A percentile compares a stretch with the other conserved stretches of the same genome.
phyloP scores from a whole-genome alignment of 1,140 invertebrate species.

The Drosophila sulfurigaster region DNA sequence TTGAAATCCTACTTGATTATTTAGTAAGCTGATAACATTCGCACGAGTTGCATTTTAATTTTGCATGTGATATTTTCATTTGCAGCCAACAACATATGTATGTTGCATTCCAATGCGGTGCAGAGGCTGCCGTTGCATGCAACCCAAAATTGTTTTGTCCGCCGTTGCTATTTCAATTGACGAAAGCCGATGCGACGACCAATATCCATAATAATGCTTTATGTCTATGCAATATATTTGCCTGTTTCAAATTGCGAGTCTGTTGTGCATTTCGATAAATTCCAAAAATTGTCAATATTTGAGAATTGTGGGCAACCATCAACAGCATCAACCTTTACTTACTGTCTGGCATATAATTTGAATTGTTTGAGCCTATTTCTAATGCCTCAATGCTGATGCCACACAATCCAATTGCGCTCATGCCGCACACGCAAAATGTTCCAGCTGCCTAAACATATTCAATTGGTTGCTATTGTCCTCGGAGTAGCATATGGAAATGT shows the following conservation, averaged over 20 bases:
- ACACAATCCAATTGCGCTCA: neutral
- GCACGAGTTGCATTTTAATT: neutral
- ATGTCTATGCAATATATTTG: neutral
- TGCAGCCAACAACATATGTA: neutral
- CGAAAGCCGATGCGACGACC: neutral
- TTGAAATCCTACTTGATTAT: no score
- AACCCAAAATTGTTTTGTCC: neutral
- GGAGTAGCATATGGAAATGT: conserved; percentile 58
- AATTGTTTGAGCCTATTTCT: neutral
- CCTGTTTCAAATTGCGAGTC: neutral
- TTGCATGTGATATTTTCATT: conserved; percentile 5
- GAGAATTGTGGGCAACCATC: conserved; percentile 1
- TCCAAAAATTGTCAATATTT: conserved; percentile 1
- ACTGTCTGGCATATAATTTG: conserved; percentile 1
- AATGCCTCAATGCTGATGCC: neutral
- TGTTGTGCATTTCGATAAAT: neutral
- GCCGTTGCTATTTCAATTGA: neutral
- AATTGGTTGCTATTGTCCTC: neutral
- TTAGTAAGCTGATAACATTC: neutral
- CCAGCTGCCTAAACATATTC: neutral
- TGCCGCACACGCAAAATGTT: neutral
- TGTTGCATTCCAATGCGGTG: neutral
- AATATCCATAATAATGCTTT: neutral
- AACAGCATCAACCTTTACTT: neutral
- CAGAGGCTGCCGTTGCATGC: neutral